These are phyloP conservation scores for Prosapia bicincta DNA, from an alignment of 2,888 invertebrate species.

Conservation along the genomic window DNA sequence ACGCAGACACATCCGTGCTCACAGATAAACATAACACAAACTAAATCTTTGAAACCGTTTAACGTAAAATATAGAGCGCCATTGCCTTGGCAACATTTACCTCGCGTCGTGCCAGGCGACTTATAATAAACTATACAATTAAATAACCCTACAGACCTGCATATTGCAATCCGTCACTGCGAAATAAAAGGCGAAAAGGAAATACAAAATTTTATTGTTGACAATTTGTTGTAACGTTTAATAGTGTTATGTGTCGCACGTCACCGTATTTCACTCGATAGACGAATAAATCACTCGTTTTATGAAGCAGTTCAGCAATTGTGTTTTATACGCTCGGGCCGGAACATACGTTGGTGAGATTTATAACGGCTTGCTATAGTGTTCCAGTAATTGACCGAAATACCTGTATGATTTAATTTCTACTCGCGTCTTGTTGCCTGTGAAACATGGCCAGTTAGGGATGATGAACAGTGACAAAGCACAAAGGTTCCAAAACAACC, in stretches of 20 bases:
- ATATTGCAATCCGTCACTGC: not conserved
- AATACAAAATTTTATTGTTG: not conserved
- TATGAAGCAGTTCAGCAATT: not conserved
- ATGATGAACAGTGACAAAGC: no score
- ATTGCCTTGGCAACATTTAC: not conserved
- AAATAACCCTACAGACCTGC: not conserved
- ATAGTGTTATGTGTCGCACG: not conserved
- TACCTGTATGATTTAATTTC: not conserved
- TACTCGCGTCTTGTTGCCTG: no score
- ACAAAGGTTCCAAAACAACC: no score
- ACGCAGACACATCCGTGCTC: no score
- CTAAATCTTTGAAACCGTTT: not conserved
- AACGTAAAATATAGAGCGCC: not conserved
- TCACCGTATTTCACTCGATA: not conserved
- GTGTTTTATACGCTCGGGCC: not conserved
- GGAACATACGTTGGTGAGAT: not conserved
- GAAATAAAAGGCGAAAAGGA: not conserved
- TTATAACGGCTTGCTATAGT: not conserved
- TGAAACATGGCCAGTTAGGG: no score
- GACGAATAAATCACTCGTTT: not conserved
- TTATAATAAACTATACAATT: not conserved
- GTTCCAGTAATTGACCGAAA: not conserved
- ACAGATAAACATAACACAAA: not conserved
- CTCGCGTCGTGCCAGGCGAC: not conserved
- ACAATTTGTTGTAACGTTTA: not conserved